Evolutionary conservation across 1,140 invertebrate species (phyloP).

Genomic region (Dinothrombium tinctorium): DNA sequence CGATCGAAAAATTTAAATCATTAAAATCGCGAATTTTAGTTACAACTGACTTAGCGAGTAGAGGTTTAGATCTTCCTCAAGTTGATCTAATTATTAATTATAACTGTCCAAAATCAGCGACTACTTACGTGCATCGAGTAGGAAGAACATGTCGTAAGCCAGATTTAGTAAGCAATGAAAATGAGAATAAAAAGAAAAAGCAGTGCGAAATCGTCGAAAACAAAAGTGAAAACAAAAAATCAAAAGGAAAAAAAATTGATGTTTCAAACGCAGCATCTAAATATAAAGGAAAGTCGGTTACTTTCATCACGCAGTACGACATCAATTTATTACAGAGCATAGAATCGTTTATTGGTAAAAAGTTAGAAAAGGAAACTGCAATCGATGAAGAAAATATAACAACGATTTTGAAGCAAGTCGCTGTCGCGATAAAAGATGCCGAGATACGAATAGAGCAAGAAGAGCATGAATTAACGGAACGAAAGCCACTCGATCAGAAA

Average conservation of each 20-base stretch:
- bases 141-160: conserved; percentile 62
- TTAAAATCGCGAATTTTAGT: conserved; percentile 61
- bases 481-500: too few relatives aligned
- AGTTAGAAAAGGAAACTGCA: conserved; percentile 27
- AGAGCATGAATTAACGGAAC: conserved; percentile 40
- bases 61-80: conserved; percentile 38
- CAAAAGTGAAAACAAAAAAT: not conserved
- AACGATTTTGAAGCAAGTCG: conserved; percentile 68
- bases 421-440: conserved; percentile 65
- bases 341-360: conserved; percentile 55
- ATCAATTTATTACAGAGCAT: conserved; percentile 61
- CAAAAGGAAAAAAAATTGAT: not conserved
- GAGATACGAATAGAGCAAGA: conserved; percentile 72
- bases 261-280: not conserved
- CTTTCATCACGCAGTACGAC: conserved; percentile 73
- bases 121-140: conserved; percentile 90
- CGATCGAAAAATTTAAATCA: conserved; percentile 61
- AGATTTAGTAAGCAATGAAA: conserved; percentile 3
- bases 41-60: conserved; percentile 84
- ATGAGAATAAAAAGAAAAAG: not conserved
- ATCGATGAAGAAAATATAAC: conserved; percentile 48
- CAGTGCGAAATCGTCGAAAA: not conserved
- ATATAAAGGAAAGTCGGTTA: conserved; percentile 34
- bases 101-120: conserved; percentile 59
- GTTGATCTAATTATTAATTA: conserved; percentile 65